Conservation (phyloP, 1,140 invertebrate genomes). For the Homarus americanus region DNA sequence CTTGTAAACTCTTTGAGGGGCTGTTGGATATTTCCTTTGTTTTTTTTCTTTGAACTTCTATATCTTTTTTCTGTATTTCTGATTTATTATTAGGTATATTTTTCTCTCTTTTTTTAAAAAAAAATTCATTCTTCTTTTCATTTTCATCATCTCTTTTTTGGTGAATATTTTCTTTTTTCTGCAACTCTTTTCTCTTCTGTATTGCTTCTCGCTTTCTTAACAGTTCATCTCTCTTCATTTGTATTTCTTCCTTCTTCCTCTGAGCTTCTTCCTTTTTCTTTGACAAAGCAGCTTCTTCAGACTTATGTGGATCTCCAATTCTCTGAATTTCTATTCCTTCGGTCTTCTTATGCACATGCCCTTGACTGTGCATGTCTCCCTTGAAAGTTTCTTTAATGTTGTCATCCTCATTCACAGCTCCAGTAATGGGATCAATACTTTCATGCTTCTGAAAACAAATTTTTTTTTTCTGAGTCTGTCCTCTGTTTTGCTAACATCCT, state of each 20-base stretch:
- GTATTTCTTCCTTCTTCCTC: conserved; percentile 56
- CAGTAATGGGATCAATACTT: not conserved
- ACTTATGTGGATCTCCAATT: conserved; percentile 35
- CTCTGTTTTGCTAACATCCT: conserved; percentile 19
- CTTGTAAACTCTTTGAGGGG: not conserved
- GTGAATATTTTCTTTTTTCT: conserved; percentile 18
- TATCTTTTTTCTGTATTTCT: not conserved
- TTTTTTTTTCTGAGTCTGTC: not conserved
- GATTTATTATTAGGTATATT: not conserved
- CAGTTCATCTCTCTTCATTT: conserved; percentile 41
- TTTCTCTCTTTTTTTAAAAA: not conserved
- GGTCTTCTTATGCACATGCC: not conserved
- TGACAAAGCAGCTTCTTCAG: conserved; percentile 22
- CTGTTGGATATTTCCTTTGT: not conserved
- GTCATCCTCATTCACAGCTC: not conserved
- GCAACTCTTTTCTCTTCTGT: conserved; percentile 39
- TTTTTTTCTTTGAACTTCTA: not conserved
- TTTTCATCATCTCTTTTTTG: conserved; percentile 21
- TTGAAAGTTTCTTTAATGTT: not conserved
- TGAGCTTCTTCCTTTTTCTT: conserved; percentile 41
- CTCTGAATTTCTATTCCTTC: not conserved
- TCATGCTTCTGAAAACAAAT: not conserved
- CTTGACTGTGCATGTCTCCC: not conserved
- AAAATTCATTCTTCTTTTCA: not conserved
- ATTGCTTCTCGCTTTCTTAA: conserved; percentile 54